Percentiles rank a stretch among this genome's conserved stretches.
Evolutionary conservation across 2,888 invertebrate genomes (phyloP).

Genomic region (Caenorhabditis sinica): DNA sequence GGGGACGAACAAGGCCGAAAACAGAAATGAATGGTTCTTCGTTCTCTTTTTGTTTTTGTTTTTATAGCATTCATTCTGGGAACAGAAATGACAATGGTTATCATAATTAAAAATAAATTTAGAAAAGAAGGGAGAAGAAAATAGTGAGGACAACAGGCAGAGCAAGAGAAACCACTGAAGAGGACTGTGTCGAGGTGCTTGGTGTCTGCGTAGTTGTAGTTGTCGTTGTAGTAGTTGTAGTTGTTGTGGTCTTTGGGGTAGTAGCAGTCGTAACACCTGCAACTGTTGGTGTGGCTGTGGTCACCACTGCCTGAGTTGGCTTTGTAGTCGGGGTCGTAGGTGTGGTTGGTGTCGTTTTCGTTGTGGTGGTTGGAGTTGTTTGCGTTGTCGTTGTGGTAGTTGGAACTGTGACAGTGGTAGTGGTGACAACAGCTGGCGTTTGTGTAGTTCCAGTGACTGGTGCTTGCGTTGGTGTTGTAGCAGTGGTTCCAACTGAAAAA

Average conservation of each 20-base stretch:
- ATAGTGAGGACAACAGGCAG: constrained; percentile 40
- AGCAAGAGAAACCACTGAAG: constrained; percentile 39
- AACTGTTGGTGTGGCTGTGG: constrained; percentile 1
- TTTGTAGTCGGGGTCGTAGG: constrained; percentile 1
- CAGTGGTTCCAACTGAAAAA: constrained; percentile 27
- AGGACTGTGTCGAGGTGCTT: constrained; percentile 37
- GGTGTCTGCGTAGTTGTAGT: constrained; percentile 16
- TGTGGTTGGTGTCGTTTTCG: constrained; percentile 18
- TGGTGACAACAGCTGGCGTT: constrained; percentile 1
- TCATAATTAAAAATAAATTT: constrained; percentile 15
- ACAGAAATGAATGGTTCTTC: not conserved
- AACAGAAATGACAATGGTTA: constrained; percentile 6
- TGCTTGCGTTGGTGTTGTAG: constrained; percentile 11
- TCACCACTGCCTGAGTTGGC: constrained; percentile 9
- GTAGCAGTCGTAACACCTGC: not conserved
- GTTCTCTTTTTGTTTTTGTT: not conserved
- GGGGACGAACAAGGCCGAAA: not conserved
- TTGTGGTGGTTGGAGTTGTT: not conserved
- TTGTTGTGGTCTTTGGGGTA: not conserved
- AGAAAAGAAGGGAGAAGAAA: constrained; percentile 19
- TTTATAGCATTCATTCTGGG: not conserved
- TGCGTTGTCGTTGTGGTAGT: not conserved
- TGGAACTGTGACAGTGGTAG: not conserved
- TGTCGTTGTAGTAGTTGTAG: constrained; percentile 15
- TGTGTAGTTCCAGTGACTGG: constrained; percentile 14